phyloP scores from a whole-genome alignment of 30 jellyfish, hydroid and myxozoan species.

The Pelagia noctiluca region DNA sequence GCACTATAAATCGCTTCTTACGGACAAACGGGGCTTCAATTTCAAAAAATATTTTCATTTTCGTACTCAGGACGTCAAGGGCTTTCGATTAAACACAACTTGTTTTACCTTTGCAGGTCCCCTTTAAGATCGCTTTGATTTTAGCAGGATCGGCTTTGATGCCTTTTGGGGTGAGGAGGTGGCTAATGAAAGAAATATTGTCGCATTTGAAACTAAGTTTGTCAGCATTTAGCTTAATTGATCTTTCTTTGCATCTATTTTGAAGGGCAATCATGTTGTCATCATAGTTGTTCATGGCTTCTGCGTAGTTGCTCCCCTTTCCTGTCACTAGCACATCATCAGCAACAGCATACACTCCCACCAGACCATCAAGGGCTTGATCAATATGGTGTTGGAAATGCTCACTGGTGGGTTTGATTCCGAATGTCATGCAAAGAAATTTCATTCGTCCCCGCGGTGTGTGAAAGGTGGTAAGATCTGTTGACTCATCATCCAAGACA shows the following conservation, averaged over 20 bases:
- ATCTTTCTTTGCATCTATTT: background rate
- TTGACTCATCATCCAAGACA: slow-evolving; percentile 5
- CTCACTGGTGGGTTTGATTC: slow-evolving; percentile 31
- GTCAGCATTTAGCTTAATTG: slow-evolving; percentile 27
- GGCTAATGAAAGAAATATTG: slow-evolving; percentile 27
- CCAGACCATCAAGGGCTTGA: slow-evolving; percentile 2
- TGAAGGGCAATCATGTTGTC: slow-evolving; percentile 35
- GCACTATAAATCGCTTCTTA: too few relatives aligned
- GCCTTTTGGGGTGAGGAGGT: slow-evolving; percentile 33
- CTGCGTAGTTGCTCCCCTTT: slow-evolving; percentile 5
- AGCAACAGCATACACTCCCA: slow-evolving; percentile 39
- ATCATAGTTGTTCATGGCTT: slow-evolving; percentile 31
- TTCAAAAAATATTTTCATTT: too few relatives aligned
- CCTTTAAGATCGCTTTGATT: slow-evolving; percentile 3
- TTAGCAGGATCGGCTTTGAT: slow-evolving; percentile 36
- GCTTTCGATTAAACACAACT: too few relatives aligned
- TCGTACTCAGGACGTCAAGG: too few relatives aligned
- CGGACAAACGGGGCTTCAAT: too few relatives aligned
- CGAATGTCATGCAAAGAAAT: slow-evolving; percentile 14
- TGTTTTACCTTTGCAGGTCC: too few relatives aligned
- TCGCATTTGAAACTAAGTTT: slow-evolving; percentile 25
- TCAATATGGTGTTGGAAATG: slow-evolving; percentile 8
- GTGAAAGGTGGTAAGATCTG: slow-evolving; percentile 17
- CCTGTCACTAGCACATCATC: slow-evolving; percentile 35
- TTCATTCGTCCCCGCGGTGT: slow-evolving; percentile 25